Evolutionary conservation across 1,140 invertebrate genomes (phyloP), one percentile per base, ranked within the genome.

Genomic region (Papilio aristodemus): DNA sequence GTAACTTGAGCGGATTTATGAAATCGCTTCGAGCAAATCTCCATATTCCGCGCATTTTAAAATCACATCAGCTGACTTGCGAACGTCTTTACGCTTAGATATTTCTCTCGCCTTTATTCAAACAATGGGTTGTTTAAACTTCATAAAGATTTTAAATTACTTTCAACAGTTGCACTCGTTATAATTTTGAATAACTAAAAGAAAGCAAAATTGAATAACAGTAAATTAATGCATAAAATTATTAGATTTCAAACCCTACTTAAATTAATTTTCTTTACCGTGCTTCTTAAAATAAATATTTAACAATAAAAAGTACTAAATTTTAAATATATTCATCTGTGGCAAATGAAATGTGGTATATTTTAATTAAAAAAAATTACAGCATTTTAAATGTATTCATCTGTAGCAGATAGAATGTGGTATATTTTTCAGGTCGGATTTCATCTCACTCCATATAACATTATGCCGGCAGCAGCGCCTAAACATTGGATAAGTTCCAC

Each of bases 401-500:
- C n/a, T n/a, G n/a, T n/a, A n/a, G n/a, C 14, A 46, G 19, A 9
- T 46, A 19, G 19, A 13, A 50, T 25, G 11, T 22, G 9, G 17
- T 22, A 3, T 10, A 11, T 79, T 84, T 84, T 83, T 79, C 77
- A 77, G 69, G 60, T 63, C 71, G 75, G 78, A 81, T 84, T 85
- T 85, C 79, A 84, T 85, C 80, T 77, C 76, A 39, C 32, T 39
- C 59, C 32, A 36, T 37, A 81, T 80, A 80, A 79, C 84, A 87
- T 87, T 87, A 84, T 77, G 71, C 69, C 68, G 73, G 68, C 68
- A 67, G 62, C 46, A 54, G 46, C 73, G 73, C 71, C 77, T 79
- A 81, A 79, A 80, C 79, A 83, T 82, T 74, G 84, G 77, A 77
- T 80, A 87, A 89, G 73, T 89, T 87, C 79, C 83, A 77, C 80